Conservation (phyloP, 2,888 invertebrate species). For the Aphodius granarius region DNA sequence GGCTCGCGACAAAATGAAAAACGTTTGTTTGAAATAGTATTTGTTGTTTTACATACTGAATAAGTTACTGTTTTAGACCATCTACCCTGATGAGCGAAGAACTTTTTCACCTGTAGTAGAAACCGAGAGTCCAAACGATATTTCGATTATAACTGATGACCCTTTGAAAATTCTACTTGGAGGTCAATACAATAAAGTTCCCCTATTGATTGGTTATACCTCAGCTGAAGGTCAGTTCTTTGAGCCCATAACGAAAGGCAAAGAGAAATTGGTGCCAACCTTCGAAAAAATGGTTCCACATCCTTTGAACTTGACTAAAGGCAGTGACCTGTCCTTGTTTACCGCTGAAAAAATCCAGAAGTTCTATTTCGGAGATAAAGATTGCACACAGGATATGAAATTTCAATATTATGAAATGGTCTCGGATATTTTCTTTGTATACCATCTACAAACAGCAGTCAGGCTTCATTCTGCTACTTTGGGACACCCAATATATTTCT, state of each 20-base stretch:
- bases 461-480: conserved; percentile 38
- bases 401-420: conserved; percentile 1
- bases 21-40: conserved; percentile 27
- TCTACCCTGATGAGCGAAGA: conserved; percentile 16
- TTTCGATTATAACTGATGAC: conserved; percentile 42
- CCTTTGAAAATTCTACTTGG: conserved; percentile 42
- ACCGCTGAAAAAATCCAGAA: conserved; percentile 38
- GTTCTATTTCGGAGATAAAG: conserved; percentile 42
- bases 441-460: conserved; percentile 37
- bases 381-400: conserved; percentile 34
- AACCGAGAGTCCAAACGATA: conserved; percentile 30
- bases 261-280: conserved; percentile 15
- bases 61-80: conserved; percentile 1
- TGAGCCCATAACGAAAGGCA: conserved; percentile 30
- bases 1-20: conserved; percentile 27
- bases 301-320: conserved; percentile 37
- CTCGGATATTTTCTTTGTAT: conserved; percentile 43
- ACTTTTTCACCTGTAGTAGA: conserved; percentile 35
- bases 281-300: conserved; percentile 34
- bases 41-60: background rate
- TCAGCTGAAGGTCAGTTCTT: conserved; percentile 47
- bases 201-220: conserved; percentile 47
- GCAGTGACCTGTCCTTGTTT: conserved; percentile 38
- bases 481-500: conserved; percentile 42
- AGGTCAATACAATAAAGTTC: conserved; percentile 46